Evolutionary conservation across 2,113 vertebrate genomes (phyloP).

Genomic region (Gavia stellata): DNA sequence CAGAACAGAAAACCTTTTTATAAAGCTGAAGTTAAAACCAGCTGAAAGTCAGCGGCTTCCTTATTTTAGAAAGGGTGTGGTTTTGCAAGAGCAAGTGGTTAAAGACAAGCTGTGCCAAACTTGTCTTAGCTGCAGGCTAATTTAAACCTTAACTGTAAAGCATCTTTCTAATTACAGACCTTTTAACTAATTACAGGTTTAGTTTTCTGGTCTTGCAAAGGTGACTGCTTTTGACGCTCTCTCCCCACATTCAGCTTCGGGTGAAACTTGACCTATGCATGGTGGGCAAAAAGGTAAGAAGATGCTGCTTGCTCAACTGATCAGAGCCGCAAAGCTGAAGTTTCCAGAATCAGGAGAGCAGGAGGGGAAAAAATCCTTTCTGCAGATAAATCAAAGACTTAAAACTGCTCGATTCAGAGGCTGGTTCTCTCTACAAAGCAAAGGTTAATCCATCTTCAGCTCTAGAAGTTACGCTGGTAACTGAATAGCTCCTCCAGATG

Average conservation of each 20-base stretch:
- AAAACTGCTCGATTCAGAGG: not conserved
- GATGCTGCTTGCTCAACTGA: not conserved
- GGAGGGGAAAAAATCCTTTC: not conserved
- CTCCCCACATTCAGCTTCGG: rapidly evolving
- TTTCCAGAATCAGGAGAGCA: not conserved
- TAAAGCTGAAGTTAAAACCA: not conserved
- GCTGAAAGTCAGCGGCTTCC: not conserved
- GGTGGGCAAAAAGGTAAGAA: not conserved
- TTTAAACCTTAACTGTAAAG: not conserved
- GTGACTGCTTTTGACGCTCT: not conserved
- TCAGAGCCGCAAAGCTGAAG: not conserved
- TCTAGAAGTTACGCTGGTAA: not conserved
- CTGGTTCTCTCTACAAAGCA: not conserved
- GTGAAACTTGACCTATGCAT: not conserved
- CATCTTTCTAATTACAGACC: not conserved
- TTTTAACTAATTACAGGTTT: not conserved
- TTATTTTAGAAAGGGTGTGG: not conserved
- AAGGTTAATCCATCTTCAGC: not conserved
- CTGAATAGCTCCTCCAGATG: not conserved
- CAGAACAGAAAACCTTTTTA: not conserved
- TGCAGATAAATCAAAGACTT: not conserved
- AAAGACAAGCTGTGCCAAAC: not conserved
- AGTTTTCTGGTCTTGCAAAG: not conserved
- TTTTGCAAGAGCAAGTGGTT: not conserved
- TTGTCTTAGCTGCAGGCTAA: not conserved